Conservation (phyloP, 2,113 vertebrate genomes). For the Oreochromis niloticus region DNA sequence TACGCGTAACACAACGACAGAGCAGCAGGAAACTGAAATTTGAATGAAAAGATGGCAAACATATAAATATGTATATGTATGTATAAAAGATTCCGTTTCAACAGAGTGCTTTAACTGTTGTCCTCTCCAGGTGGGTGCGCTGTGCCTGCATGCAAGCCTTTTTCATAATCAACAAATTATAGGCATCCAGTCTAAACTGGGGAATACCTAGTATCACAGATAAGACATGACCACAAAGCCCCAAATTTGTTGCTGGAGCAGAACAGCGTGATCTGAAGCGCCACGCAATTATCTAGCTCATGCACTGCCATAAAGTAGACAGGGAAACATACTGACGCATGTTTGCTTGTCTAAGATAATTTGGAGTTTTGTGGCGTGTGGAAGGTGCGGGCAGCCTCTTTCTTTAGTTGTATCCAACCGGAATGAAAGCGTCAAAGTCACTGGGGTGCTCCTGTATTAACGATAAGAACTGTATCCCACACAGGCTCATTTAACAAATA, state of each 20-base stretch:
- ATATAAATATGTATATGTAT: background rate
- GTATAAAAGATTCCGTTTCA: background rate
- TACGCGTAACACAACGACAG: background rate
- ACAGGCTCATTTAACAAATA: background rate
- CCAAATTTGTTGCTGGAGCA: background rate
- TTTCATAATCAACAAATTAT: background rate
- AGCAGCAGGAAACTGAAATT: background rate
- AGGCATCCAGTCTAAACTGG: background rate
- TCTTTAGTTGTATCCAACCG: background rate
- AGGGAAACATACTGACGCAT: background rate
- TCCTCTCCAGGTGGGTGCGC: slow-evolving; percentile 6
- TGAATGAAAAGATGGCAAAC: background rate
- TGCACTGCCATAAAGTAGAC: background rate
- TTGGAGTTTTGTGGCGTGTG: background rate
- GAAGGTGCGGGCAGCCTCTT: background rate
- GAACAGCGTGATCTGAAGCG: background rate
- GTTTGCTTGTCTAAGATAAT: background rate
- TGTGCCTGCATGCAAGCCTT: background rate
- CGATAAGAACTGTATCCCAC: background rate
- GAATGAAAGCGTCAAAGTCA: background rate
- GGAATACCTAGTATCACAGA: background rate
- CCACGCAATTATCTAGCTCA: background rate
- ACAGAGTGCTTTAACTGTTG: background rate
- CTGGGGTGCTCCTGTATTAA: background rate
- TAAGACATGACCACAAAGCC: background rate